Conservation (phyloP, 2,113 vertebrate genomes). For the Ahaetulla prasina region DNA sequence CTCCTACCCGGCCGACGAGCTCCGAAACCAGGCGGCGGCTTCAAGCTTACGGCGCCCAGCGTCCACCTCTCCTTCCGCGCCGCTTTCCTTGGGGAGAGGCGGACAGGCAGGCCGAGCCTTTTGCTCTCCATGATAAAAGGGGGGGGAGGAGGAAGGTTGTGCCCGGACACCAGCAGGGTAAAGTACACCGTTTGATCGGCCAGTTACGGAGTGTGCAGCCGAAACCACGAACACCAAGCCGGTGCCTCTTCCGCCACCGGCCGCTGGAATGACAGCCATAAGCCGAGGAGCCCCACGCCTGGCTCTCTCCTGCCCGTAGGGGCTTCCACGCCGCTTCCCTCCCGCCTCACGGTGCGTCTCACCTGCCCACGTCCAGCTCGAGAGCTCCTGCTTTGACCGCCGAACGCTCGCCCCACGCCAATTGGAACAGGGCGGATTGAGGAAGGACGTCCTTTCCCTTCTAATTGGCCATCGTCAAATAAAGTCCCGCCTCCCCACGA, state of each 20-base stretch:
- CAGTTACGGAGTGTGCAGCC: not conserved
- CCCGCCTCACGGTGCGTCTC: accelerated
- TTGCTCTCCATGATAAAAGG: not conserved
- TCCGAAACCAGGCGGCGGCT: not conserved
- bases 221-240: not conserved
- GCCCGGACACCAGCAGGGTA: not conserved
- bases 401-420: not conserved
- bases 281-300: no score
- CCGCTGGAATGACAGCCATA: not conserved
- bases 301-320: not conserved
- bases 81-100: not conserved
- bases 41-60: not conserved
- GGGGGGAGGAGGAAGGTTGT: no score
- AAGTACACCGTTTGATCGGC: not conserved
- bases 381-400: not conserved
- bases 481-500: not conserved
- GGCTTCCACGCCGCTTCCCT: not conserved
- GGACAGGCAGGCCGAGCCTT: not conserved
- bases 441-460: not conserved
- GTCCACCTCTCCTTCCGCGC: not conserved
- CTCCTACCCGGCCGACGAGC: not conserved
- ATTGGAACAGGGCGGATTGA: not conserved
- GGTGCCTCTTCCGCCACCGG: not conserved
- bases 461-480: not conserved
- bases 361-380: not conserved